Evolutionary conservation across 2,888 invertebrate species (phyloP), one percentile per base, ranked within the genome.

Genomic region (Clivina fossor): DNA sequence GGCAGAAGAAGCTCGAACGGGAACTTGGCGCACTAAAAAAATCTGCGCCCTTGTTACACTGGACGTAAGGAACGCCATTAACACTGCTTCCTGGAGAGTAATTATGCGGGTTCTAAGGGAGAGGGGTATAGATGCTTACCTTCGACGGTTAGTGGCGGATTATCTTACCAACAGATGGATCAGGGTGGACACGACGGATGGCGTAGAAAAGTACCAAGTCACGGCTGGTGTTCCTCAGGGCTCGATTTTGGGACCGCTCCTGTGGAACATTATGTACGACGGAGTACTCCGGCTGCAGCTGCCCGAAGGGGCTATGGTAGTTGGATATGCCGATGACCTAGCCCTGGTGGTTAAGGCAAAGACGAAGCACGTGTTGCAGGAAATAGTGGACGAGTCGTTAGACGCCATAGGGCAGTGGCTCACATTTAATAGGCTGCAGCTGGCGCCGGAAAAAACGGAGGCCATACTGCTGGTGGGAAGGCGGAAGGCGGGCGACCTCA

Each of bases 151-250:
- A 4, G 33, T 60, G 8, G 28, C 22, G 8, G n/a, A 16, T 9
- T 58, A 53, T 35, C 46, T 58, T 2, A n/a, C 7, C 2, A 33
- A 46, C 3, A n/a, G 60, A 18, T 15, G 1, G 1, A 9, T 61
- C 8, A 18, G 32, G 4, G 13, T 56, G 1, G 58, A 58, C 4
- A 38, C 50, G 5, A 50, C 32, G 40, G 50, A 35, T n/a, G 43
- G 15, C 3, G 13, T 18, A 1, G 30, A 26, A 9, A 37, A 32
- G 4, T 15, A 7, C 1, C 11, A 9, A 1, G 47, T 60, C 7
- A 57, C 40, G 20, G 43, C 40, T 5, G 57, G 60, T 5, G 59
- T 61, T 19, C 59, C 57, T 3, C 60, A 60, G 32, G 59, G 61
- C 9, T 61, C 61, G 5, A 54, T 61, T 1, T 28, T 60, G 8